phyloP scores from a whole-genome alignment of 2,888 invertebrate genomes.

The Halictus quadricinctus region DNA sequence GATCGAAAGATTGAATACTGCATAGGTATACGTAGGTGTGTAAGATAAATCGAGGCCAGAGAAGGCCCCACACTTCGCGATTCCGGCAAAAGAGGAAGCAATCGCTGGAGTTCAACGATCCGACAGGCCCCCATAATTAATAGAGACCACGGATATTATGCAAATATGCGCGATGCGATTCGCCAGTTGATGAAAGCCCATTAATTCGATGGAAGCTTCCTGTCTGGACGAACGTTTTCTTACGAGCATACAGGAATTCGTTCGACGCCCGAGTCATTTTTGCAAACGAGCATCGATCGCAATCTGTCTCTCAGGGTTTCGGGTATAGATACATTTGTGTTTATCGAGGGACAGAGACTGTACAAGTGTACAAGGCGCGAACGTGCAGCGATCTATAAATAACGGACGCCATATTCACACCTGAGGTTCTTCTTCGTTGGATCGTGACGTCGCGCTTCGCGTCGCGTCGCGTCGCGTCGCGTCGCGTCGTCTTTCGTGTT shows the following conservation, averaged over 20 bases:
- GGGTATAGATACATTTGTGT: neutral
- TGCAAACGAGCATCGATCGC: neutral
- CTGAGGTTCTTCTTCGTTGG: constrained; percentile 45
- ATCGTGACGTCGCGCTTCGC: constrained; percentile 43
- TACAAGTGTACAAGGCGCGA: constrained; percentile 14
- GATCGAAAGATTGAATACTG: neutral
- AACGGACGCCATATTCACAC: constrained; percentile 38
- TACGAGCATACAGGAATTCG: neutral
- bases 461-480: neutral
- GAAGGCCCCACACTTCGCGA: neutral
- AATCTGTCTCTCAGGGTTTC: neutral
- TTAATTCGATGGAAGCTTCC: neutral
- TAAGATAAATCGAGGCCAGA: neutral
- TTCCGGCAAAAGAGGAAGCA: constrained; percentile 22
- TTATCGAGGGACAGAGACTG: neutral
- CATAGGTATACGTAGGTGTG: neutral
- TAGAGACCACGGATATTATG: neutral
- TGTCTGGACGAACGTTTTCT: neutral
- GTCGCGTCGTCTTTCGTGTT: neutral
- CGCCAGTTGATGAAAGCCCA: neutral
- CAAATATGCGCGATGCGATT: neutral
- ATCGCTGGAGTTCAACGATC: constrained; percentile 34
- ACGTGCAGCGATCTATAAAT: constrained; percentile 43
- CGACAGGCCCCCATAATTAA: neutral
- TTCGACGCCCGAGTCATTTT: neutral